Conservation (phyloP, 2,113 vertebrate genomes). For the Chaenocephalus aceratus region DNA sequence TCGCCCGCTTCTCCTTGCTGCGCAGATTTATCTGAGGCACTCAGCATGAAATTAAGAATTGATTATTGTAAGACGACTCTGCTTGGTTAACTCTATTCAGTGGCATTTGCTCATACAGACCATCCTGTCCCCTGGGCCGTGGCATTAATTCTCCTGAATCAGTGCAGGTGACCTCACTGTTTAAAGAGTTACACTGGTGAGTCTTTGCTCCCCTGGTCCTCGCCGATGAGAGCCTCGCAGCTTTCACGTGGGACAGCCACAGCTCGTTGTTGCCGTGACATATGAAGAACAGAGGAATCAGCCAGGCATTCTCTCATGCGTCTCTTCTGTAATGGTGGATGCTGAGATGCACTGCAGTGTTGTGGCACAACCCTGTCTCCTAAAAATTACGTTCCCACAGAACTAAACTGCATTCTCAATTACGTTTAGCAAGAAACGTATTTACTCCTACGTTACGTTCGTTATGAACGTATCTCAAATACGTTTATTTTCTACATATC, state of each 20-base stretch:
- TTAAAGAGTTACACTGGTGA: constrained; percentile 80
- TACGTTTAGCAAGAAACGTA: no score
- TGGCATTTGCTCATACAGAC: constrained; percentile 50
- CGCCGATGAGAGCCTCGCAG: constrained; percentile 52
- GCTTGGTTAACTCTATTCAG: constrained; percentile 82
- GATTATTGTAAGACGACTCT: constrained; percentile 82
- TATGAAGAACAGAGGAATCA: constrained; percentile 50
- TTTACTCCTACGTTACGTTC: no score
- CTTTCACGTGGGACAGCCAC: constrained; percentile 34
- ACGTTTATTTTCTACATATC: no score
- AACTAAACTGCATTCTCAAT: no score
- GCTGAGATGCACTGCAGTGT: constrained; percentile 37
- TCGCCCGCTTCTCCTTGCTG: constrained; percentile 54
- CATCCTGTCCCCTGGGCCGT: constrained; percentile 55
- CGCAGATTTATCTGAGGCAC: constrained; percentile 80
- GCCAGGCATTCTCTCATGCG: constrained; percentile 20
- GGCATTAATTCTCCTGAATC: constrained; percentile 77
- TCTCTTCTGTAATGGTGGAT: constrained; percentile 56
- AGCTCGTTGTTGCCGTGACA: constrained; percentile 54
- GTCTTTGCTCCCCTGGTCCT: constrained; percentile 65
- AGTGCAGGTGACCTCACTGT: constrained; percentile 75
- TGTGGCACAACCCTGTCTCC: not conserved
- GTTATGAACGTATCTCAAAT: no score
- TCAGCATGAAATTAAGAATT: constrained; percentile 88
- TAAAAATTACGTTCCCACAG: no score